phyloP scores from a whole-genome alignment of 2,888 invertebrate genomes.

The Drosophila histrio region DNA sequence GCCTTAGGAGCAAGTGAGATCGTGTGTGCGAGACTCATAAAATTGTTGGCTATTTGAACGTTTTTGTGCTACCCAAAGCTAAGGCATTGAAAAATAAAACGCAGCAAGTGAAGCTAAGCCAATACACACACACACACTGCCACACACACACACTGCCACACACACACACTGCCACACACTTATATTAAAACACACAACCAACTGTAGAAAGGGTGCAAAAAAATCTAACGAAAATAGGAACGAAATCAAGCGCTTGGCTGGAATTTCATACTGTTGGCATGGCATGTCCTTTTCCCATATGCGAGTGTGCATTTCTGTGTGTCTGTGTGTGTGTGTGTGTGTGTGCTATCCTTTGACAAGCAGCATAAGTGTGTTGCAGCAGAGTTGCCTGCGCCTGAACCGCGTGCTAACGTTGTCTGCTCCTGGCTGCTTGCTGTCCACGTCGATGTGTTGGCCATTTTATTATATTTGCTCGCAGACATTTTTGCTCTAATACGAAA shows the following conservation, averaged over 20 bases:
- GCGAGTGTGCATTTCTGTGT: conserved; percentile 4
- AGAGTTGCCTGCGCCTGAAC: conserved; percentile 36
- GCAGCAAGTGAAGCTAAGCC: conserved; percentile 58
- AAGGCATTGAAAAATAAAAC: conserved; percentile 75
- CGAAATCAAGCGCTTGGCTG: conserved; percentile 75
- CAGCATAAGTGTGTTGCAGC: conserved; percentile 61
- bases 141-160: conserved; percentile 9
- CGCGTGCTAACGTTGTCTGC: conserved; percentile 20
- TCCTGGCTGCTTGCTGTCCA: conserved; percentile 32
- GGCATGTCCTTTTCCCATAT: conserved; percentile 48
- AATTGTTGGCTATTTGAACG: conserved; percentile 79
- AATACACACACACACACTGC: conserved; percentile 28
- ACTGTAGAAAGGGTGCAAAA: conserved; percentile 46
- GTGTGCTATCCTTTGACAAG: conserved; percentile 72
- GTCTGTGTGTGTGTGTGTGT: conserved; percentile 25
- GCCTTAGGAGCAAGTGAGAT: conserved; percentile 38
- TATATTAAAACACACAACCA: not conserved
- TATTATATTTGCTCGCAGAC: conserved; percentile 81
- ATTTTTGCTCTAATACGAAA: conserved; percentile 81
- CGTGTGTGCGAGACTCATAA: conserved; percentile 69
- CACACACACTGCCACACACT: not conserved
- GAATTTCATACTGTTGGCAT: conserved; percentile 75
- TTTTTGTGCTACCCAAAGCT: conserved; percentile 68
- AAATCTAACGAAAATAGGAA: conserved; percentile 58
- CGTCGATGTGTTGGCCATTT: conserved; percentile 74